Percentiles rank a stretch among this genome's conserved stretches.
These are phyloP conservation scores for Andrena bucephala DNA, from an alignment of 2,888 invertebrate species.

Conservation along the genomic window DNA sequence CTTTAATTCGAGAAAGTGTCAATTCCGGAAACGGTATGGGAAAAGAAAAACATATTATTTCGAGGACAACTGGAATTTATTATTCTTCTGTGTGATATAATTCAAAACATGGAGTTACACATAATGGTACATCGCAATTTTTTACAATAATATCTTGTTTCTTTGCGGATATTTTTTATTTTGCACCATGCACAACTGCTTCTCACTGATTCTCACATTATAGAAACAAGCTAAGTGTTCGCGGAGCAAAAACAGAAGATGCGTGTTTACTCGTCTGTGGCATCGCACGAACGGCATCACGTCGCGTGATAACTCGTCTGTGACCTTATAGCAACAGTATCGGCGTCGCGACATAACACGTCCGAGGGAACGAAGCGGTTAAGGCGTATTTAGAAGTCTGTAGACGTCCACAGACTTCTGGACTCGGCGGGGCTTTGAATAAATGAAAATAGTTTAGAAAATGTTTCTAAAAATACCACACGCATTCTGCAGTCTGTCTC, in stretches of 20 bases:
- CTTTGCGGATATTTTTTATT: neutral
- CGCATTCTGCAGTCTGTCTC: neutral
- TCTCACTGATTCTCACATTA: no score
- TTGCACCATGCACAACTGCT: conserved; percentile 7
- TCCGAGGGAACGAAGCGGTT: no score
- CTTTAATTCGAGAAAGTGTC: neutral
- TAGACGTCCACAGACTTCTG: neutral
- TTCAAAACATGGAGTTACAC: neutral
- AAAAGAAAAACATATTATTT: neutral
- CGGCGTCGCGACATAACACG: no score
- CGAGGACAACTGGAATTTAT: neutral
- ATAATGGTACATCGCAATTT: neutral
- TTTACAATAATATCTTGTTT: neutral
- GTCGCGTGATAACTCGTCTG: no score
- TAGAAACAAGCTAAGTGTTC: no score
- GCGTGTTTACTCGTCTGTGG: no score
- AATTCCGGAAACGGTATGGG: neutral
- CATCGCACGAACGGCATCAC: no score
- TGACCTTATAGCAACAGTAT: no score
- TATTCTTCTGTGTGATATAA: no score
- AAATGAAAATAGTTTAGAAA: neutral
- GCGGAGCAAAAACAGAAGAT: no score
- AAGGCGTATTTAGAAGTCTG: no score
- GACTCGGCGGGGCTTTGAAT: neutral
- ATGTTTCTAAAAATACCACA: neutral